Percentiles rank a stretch among this genome's conserved stretches.
Evolutionary conservation across 1,140 invertebrate species (phyloP).

Genomic region (Periplaneta americana): DNA sequence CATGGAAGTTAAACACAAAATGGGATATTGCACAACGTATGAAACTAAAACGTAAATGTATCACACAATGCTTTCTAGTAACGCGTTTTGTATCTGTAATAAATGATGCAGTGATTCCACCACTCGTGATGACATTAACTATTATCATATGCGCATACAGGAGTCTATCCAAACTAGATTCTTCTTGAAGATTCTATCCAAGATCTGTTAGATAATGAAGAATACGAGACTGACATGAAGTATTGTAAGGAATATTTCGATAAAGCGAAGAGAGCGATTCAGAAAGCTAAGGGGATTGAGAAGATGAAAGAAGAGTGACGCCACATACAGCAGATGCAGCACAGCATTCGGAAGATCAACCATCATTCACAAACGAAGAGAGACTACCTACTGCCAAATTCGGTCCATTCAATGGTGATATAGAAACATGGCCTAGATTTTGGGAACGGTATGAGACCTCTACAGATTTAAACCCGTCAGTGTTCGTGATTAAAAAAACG

Average conservation of each 20-base stretch:
- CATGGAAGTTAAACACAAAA: too few species aligned
- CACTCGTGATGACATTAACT: too few species aligned
- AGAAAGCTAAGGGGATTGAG: background rate
- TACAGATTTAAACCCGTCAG: background rate
- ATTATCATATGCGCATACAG: too few species aligned
- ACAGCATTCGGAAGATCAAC: too few species aligned
- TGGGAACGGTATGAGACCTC: background rate
- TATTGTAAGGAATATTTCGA: background rate
- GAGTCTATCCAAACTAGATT: too few species aligned
- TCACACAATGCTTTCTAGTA: too few species aligned
- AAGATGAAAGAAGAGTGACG: background rate
- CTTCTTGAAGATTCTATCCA: background rate
- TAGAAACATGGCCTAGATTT: background rate
- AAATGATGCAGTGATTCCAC: too few species aligned
- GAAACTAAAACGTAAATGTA: too few species aligned
- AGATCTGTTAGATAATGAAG: background rate
- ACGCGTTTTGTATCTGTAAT: too few species aligned
- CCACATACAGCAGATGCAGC: too few species aligned
- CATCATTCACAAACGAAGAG: background rate
- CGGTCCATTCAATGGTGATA: background rate
- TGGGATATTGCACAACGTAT: too few species aligned
- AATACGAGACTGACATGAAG: too few species aligned
- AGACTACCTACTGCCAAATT: background rate
- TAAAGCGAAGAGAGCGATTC: background rate
- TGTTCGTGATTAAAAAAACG: background rate